phyloP scores from a whole-genome alignment of 2,888 invertebrate genomes.

The Dendrolimus houi region DNA sequence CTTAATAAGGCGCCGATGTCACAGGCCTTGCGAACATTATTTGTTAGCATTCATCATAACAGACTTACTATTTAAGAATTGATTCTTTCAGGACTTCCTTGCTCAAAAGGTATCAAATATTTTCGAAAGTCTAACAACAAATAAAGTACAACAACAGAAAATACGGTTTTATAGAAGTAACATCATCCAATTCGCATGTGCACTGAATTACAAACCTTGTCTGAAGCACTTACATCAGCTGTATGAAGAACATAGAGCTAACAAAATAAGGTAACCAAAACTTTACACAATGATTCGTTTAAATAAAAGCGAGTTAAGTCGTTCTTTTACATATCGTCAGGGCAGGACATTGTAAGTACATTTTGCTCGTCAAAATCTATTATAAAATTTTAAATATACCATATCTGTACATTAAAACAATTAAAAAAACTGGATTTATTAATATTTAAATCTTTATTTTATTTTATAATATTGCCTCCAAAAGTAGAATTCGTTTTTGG shows the following conservation, averaged over 20 bases:
- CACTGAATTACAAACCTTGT: constrained; percentile 36
- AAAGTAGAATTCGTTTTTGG: neutral
- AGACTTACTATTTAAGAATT: no score
- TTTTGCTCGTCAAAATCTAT: no score
- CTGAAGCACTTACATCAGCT: constrained; percentile 25
- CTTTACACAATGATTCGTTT: no score
- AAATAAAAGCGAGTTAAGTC: no score
- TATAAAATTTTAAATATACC: no score
- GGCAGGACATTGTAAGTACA: no score
- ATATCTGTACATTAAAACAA: no score
- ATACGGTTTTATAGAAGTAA: constrained; percentile 40
- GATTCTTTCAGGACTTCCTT: constrained; percentile 45
- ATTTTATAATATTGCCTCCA: neutral
- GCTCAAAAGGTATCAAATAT: constrained; percentile 36
- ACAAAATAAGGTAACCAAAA: neutral
- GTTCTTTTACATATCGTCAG: no score
- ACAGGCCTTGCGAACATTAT: no score
- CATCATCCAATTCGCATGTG: constrained; percentile 45
- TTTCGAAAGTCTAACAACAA: constrained; percentile 33
- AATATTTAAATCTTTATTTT: neutral
- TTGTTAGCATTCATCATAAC: no score
- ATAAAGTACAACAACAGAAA: constrained; percentile 24
- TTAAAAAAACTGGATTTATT: no score
- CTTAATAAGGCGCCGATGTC: no score
- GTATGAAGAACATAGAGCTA: constrained; percentile 15